Evolutionary conservation across 2,797 vertebrate species (phyloP), one percentile per base, ranked within the genome.

Genomic region (Pyrocephalus nanus): DNA sequence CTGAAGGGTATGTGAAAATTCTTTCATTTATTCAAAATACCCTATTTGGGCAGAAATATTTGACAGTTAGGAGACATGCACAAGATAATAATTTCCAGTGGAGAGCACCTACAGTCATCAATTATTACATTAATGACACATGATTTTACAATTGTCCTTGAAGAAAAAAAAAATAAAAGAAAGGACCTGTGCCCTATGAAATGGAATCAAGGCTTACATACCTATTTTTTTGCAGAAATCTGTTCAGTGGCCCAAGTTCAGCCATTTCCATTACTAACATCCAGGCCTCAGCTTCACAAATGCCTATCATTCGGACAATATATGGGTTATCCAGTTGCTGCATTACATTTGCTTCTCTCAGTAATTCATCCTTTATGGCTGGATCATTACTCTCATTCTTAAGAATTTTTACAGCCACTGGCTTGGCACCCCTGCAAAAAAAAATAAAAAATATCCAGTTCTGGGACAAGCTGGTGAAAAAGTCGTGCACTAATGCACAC

Each of bases 251-350:
- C 9, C 99, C 99, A 18, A 99, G 98, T 42, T 99, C 99, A 1
- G 99, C 99, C 97, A 99, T 98, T 97, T 99, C 99, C 99, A 99
- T 99, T 43, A 99, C 99, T 96, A 99, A 92, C 99, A 99, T 99
- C 97, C 99, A 99, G 90, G 97, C 98, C 82, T 99, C 99, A 0
- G 99, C 98, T 88, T 99, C 99, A 50, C 99, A 99, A 94, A 99
- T 99, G 3, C 99, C 99, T 9, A 99, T 99, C 99, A 99, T 99
- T 65, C 99, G 98, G n/a, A 99, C 99, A 11, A 99, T 99, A 82
- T 99, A 99, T 1, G 99, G 99, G 62, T 99, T 99, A 96, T 99
- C 99, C 77, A 99, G 98, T 82, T 99, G 99, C 97, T 99, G 99
- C 99, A 99, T 99, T 74, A 99, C 98, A 4, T 98, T 98, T 8